phyloP scores from a whole-genome alignment of 2,888 invertebrate species.

The Agriopis leucophaearia region DNA sequence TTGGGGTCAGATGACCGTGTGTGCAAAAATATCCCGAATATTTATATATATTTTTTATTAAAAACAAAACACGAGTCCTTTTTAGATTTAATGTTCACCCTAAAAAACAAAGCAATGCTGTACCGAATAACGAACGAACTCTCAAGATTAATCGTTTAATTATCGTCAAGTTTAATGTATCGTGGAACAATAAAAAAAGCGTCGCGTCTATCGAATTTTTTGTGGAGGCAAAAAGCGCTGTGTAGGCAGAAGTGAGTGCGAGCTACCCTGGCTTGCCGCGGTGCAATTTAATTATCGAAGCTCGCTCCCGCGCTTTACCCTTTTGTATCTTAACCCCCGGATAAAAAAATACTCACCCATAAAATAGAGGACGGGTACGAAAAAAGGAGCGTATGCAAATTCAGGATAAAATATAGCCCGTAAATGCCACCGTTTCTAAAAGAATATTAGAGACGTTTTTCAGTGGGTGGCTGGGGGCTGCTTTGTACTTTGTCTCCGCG shows the following conservation, averaged over 20 bases:
- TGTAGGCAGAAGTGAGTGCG: conserved; percentile 33
- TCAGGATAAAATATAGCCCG: conserved; percentile 88
- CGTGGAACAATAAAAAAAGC: conserved; percentile 56
- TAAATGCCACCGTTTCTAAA: conserved; percentile 88
- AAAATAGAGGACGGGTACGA: conserved; percentile 86
- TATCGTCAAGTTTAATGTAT: conserved; percentile 66
- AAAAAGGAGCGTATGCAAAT: conserved; percentile 88
- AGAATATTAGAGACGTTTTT: conserved; percentile 88
- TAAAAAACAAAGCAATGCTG: conserved; percentile 24
- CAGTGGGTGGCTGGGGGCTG: conserved; percentile 85
- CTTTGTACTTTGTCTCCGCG: conserved; percentile 85
- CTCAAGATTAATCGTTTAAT: conserved; percentile 67
- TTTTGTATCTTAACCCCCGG: conserved; percentile 87
- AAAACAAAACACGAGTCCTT: background rate
- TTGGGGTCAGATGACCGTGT: too few species aligned
- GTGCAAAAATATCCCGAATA: too few species aligned
- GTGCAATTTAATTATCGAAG: conserved; percentile 86
- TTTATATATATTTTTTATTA: too few species aligned
- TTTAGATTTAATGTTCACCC: conserved; percentile 22
- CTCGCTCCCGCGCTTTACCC: conserved; percentile 84
- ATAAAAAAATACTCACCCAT: conserved; percentile 86
- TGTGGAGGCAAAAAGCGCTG: conserved; percentile 33
- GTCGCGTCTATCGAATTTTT: conserved; percentile 42
- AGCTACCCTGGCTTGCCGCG: conserved; percentile 55
- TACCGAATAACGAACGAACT: conserved; percentile 46